These are phyloP conservation scores for Crotalus helleri DNA, from an alignment of 2,113 vertebrate species.

Conservation along the genomic window DNA sequence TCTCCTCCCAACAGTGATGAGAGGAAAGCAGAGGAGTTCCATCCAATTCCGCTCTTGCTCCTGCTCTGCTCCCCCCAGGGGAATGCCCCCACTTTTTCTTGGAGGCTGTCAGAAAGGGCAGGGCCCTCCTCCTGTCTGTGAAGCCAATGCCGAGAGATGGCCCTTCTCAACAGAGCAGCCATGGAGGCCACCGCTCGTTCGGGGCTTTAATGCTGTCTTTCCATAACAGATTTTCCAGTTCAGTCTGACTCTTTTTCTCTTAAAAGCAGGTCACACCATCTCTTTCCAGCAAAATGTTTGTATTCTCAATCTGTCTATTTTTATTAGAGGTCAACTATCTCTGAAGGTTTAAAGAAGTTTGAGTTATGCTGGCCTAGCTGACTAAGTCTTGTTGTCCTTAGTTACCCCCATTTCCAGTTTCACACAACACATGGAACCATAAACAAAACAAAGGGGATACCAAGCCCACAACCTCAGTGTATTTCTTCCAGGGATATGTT, in stretches of 20 bases:
- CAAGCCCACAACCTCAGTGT: background rate
- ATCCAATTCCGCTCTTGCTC: background rate
- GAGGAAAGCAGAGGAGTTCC: background rate
- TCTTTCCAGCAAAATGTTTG: background rate
- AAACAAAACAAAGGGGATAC: background rate
- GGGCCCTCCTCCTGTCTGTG: background rate
- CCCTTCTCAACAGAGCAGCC: background rate
- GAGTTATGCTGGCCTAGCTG: background rate
- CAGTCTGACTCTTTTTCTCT: background rate
- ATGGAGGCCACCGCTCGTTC: background rate
- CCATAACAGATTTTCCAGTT: background rate
- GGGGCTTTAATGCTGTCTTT: background rate
- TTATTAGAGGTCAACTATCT: background rate
- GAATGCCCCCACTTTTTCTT: background rate
- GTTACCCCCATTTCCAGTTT: background rate
- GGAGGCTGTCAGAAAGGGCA: background rate
- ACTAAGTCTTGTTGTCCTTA: background rate
- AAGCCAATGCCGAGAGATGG: background rate
- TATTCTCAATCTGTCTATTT: background rate
- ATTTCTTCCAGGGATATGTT: background rate
- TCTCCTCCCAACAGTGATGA: background rate
- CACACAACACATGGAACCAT: background rate
- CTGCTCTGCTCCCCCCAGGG: background rate
- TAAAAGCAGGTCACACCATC: background rate
- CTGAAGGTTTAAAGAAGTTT: background rate